Conservation (phyloP, 2,113 vertebrate genomes). For the Phaethornis superciliosus region DNA sequence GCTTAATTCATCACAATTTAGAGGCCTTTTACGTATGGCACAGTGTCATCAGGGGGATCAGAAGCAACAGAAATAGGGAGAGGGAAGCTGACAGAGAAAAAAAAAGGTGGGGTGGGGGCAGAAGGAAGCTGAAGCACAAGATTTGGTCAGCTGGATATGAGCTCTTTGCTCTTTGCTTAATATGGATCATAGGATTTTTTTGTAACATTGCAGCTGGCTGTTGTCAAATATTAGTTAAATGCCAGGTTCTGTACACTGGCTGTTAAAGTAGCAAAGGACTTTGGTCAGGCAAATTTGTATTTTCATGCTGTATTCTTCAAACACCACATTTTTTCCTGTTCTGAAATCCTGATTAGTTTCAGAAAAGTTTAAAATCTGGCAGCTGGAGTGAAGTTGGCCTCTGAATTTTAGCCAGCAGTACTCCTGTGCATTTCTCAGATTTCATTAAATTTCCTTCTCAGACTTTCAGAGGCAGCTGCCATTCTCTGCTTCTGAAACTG, state of each 20-base stretch:
- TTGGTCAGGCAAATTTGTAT: neutral
- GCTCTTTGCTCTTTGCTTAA: too few relatives aligned
- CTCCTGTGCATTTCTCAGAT: neutral
- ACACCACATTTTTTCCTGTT: neutral
- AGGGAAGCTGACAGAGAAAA: neutral
- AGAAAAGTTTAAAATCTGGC: neutral
- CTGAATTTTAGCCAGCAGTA: neutral
- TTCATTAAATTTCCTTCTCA: neutral
- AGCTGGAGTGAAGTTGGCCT: neutral
- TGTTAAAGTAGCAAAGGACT: neutral
- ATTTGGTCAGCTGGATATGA: neutral
- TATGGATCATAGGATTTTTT: constrained; percentile 8
- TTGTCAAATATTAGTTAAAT: neutral
- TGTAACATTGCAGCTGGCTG: neutral
- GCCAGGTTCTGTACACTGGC: neutral
- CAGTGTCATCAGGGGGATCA: neutral
- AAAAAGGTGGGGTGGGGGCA: neutral
- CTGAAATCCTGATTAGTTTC: neutral
- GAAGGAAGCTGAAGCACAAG: neutral
- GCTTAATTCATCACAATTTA: constrained; percentile 43
- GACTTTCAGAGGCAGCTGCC: neutral
- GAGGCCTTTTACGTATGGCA: neutral
- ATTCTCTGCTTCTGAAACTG: neutral
- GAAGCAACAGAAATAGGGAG: neutral
- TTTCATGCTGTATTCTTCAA: neutral